Evolutionary conservation across 2,888 invertebrate genomes (phyloP).

Genomic region (Acanthoscelides obtectus): DNA sequence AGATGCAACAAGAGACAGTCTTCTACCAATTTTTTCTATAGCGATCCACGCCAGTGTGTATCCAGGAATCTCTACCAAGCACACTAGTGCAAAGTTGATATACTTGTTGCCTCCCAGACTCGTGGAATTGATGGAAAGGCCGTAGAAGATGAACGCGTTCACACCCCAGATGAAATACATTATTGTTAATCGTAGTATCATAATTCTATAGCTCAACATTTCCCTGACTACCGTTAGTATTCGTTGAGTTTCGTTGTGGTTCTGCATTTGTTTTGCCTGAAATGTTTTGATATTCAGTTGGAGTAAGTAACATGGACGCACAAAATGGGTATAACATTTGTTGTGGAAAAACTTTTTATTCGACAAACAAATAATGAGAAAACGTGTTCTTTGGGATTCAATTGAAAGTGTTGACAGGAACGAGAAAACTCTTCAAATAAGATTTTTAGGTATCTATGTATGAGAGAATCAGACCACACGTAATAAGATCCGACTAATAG

Average conservation of each 20-base stretch:
- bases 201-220: slow-evolving; percentile 46
- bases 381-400: too few relatives aligned
- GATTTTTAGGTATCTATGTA: too few relatives aligned
- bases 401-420: too few relatives aligned
- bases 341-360: too few relatives aligned
- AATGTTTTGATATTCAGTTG: not conserved
- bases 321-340: too few relatives aligned
- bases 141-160: slow-evolving; percentile 65
- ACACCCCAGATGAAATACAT: slow-evolving; percentile 49
- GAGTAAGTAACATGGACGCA: too few relatives aligned
- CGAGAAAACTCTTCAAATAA: too few relatives aligned
- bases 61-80: slow-evolving; percentile 58
- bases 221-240: slow-evolving; percentile 46
- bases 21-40: slow-evolving; percentile 52
- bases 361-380: too few relatives aligned
- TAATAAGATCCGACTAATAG: too few relatives aligned
- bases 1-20: slow-evolving; percentile 51
- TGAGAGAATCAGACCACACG: too few relatives aligned
- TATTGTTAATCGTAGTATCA: slow-evolving; percentile 46
- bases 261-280: not conserved
- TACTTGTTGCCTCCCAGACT: slow-evolving; percentile 64
- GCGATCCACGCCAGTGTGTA: slow-evolving; percentile 53
- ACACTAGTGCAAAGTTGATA: slow-evolving; percentile 60
- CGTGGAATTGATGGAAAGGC: slow-evolving; percentile 62
- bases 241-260: not conserved